Conservation (phyloP, 1,140 invertebrate genomes). For the Arion vulgaris region DNA sequence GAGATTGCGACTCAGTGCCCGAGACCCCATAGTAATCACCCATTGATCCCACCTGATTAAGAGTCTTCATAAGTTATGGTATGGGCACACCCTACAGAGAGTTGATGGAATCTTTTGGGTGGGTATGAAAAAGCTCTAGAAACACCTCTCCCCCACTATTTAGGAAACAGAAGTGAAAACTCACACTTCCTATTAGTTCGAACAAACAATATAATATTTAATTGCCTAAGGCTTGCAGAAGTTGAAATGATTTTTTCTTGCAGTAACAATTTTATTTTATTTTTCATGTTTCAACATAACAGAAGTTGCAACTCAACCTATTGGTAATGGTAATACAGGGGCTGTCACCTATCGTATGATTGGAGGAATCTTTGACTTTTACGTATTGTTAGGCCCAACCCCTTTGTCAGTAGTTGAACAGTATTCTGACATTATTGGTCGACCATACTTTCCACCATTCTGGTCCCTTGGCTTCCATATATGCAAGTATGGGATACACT, state of each 20-base stretch:
- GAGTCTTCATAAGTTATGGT: no score
- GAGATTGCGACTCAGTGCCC: no score
- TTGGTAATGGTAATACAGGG: background rate
- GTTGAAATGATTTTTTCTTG: background rate
- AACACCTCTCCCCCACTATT: no score
- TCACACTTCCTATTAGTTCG: no score
- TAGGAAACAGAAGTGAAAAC: no score
- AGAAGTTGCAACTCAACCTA: conserved; percentile 33
- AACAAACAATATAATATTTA: no score
- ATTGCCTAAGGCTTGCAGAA: no score
- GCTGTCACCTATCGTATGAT: conserved; percentile 31
- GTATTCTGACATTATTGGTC: conserved; percentile 76
- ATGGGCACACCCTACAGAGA: no score
- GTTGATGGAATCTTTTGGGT: no score
- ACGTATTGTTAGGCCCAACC: conserved; percentile 66
- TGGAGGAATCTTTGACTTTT: conserved; percentile 67
- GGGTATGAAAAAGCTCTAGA: no score
- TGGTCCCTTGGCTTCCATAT: conserved; percentile 66
- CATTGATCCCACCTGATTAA: no score
- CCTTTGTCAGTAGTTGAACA: conserved; percentile 85
- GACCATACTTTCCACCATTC: conserved; percentile 62
- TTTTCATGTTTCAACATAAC: background rate
- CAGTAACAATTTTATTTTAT: background rate
- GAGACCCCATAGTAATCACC: no score
- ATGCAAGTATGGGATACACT: conserved; percentile 58